These are phyloP conservation scores for Balaeniceps rex DNA, from an alignment of 2,113 vertebrate species.

Conservation along the genomic window DNA sequence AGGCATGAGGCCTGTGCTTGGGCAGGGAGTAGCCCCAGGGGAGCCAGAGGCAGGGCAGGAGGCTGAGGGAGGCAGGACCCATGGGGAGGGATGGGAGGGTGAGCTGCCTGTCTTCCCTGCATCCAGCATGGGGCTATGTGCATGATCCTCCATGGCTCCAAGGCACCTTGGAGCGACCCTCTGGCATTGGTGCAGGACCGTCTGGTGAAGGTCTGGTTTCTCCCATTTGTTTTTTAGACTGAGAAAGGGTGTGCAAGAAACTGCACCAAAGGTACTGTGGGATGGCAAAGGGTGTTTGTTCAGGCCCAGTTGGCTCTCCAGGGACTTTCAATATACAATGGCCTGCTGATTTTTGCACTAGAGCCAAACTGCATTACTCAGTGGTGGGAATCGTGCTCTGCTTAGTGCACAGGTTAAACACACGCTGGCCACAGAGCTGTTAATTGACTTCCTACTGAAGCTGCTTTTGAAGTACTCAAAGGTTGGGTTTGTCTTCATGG, in stretches of 20 bases:
- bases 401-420: background rate
- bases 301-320: background rate
- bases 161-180: background rate
- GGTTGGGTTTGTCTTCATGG: background rate
- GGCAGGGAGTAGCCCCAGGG: background rate
- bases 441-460: background rate
- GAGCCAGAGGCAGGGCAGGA: background rate
- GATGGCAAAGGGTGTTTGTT: background rate
- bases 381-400: background rate
- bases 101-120: too few relatives aligned
- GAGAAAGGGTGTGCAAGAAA: background rate
- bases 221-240: background rate
- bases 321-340: too few relatives aligned
- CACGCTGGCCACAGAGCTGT: background rate
- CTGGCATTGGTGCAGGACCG: accelerated
- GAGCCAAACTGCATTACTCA: background rate
- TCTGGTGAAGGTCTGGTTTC: background rate
- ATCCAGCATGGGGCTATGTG: accelerated
- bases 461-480: background rate
- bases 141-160: background rate
- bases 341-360: background rate
- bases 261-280: background rate
- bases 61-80: background rate
- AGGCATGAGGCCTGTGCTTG: background rate
- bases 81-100: background rate